Base-by-base conservation (phyloP, 2,113 vertebrate species). In the Tinamus guttatus region DNA sequence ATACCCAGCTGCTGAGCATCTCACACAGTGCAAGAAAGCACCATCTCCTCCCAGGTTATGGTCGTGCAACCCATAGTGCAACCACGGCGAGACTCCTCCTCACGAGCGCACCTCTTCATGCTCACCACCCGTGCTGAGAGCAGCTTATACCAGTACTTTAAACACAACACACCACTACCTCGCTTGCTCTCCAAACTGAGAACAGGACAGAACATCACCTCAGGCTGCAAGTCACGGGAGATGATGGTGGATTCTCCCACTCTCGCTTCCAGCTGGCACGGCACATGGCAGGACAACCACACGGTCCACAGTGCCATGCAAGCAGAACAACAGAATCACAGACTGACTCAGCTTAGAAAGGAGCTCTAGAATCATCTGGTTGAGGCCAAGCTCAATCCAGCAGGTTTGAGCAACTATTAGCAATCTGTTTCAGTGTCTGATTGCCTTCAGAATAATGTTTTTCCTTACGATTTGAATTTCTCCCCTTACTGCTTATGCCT, bases 151-250 rank as follows among this genome's bases (percentile, higher is more conserved):
- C 30, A 30, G 8, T 17, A 15, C 18, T 56, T 30, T 56, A 30
- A 56, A 56, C 54, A 56, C 16, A 30, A 30, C 3, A 30, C 15
- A 56, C 15, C 52, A 52, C 16, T 28, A 28, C 52, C 52, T 54
- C 13, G 4, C 52, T 16, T 54, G 16, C 52, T 28, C 25, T 30
- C 41, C 25, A 68, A 22, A 22, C 41, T 47, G 32, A 24, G 30
- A 64, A 21, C 5, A 78, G 18, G 18, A 64, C 64, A 18, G 13
- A 9, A 13, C 27, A 65, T 65, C 41, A 54, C 12, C 17, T 73
- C 18, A 15, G 21, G 11, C 4, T 25, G 4, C 9, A 28, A 41
- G 7, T 9, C 70, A 19, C 0, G 18, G 18, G 11, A 70, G 11
- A 38, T 34, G 11, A 24, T 13, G 19, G 1, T 9, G 13, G 68